Evolutionary conservation across 2,797 vertebrate genomes (phyloP).

Genomic region (Sebastes trivittatus): DNA sequence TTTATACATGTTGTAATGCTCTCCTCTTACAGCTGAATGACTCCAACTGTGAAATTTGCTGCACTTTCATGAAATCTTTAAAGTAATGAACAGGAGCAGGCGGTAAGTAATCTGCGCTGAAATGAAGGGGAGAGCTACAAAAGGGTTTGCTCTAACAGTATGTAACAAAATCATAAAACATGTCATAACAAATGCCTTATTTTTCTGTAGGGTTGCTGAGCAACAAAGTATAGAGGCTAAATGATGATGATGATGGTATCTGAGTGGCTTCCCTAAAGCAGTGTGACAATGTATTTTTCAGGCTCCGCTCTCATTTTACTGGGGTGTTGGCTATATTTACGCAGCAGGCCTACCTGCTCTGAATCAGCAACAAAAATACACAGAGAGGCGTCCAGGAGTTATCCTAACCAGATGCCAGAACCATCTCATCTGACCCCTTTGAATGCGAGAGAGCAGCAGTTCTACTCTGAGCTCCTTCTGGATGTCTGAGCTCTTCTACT

Average conservation of each 20-base stretch:
- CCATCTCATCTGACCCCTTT: neutral
- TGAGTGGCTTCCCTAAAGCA: neutral
- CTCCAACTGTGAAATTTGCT: constrained; percentile 38
- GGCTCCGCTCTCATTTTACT: neutral
- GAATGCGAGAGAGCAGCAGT: neutral
- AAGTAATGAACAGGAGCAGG: neutral
- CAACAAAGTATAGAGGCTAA: neutral
- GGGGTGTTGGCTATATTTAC: neutral
- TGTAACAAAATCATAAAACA: neutral
- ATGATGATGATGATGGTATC: neutral
- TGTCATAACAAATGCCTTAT: neutral
- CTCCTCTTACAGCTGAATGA: constrained; percentile 33
- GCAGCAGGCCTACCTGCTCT: neutral
- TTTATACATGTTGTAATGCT: constrained; percentile 15
- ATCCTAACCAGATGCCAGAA: neutral
- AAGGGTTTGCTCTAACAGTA: neutral
- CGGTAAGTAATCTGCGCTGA: neutral
- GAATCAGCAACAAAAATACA: neutral
- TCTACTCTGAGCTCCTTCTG: neutral
- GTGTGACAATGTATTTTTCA: neutral
- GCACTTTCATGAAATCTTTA: constrained; percentile 20
- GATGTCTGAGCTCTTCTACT: neutral
- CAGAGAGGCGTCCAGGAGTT: neutral
- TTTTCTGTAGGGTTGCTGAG: neutral
- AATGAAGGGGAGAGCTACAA: neutral